phyloP scores from a whole-genome alignment of 2,113 vertebrate genomes.

The Pagrus major region DNA sequence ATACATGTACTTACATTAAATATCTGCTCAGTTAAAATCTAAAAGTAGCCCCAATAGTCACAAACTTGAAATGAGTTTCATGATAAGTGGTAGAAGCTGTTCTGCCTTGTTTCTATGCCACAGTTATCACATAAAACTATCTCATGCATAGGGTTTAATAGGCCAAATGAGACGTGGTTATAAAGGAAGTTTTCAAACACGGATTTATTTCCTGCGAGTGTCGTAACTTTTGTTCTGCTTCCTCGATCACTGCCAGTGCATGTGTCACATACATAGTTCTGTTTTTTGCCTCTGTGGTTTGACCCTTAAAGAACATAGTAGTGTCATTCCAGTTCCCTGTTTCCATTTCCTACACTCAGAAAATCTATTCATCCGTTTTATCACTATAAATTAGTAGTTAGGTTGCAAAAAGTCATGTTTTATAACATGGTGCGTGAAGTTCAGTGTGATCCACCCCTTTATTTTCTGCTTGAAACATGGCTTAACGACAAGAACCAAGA shows the following conservation, averaged over 20 bases:
- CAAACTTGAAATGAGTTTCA: slow-evolving; percentile 7
- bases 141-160: not conserved
- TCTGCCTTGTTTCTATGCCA: not conserved
- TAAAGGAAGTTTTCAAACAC: not conserved
- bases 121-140: not conserved
- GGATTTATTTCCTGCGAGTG: not conserved
- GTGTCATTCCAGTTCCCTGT: not conserved
- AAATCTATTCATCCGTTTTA: not conserved
- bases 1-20: slow-evolving; percentile 14
- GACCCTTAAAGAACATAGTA: not conserved
- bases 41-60: slow-evolving; percentile 12
- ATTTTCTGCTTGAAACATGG: too few species aligned
- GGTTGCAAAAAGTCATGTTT: too few species aligned
- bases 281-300: not conserved
- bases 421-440: not conserved
- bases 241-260: too few species aligned
- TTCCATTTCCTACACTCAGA: not conserved
- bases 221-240: not conserved
- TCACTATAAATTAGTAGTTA: too few species aligned
- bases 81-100: not conserved
- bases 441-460: not conserved
- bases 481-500: too few species aligned
- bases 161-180: not conserved
- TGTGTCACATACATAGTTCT: slow-evolving; percentile 30
- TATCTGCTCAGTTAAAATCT: slow-evolving; percentile 11